Evolutionary conservation across 2,888 invertebrate species (phyloP).

Genomic region (Drosophila setosimentum): DNA sequence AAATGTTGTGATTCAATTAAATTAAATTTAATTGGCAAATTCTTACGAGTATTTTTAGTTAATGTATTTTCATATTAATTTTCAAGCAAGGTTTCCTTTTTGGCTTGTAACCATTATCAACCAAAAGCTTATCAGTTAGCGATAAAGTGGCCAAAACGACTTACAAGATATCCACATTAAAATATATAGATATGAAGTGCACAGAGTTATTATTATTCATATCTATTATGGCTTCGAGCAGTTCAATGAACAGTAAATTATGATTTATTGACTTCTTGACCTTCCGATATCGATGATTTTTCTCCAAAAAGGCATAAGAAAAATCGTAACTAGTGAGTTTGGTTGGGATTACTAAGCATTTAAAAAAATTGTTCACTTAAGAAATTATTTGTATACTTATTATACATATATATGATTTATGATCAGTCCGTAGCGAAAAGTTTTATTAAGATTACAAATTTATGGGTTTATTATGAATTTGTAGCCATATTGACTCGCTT

Average conservation of each 20-base stretch:
- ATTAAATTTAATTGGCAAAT: conserved; percentile 35
- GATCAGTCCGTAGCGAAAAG: no score
- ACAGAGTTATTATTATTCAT: not conserved
- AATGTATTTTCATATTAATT: not conserved
- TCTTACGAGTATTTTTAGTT: not conserved
- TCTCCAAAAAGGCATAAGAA: no score
- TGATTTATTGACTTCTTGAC: not conserved
- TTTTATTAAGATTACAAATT: no score
- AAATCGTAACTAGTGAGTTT: no score
- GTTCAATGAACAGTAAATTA: conserved; percentile 9
- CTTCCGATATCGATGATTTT: no score
- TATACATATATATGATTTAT: no score
- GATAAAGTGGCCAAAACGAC: conserved; percentile 19
- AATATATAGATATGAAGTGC: not conserved
- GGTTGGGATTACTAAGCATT: no score
- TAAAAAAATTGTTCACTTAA: no score
- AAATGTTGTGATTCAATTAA: conserved; percentile 48
- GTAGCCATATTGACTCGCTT: no score
- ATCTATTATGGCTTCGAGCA: not conserved
- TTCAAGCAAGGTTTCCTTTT: not conserved
- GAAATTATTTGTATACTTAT: no score
- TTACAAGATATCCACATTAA: not conserved
- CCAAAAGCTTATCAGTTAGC: conserved; percentile 31
- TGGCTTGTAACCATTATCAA: not conserved
- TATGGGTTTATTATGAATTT: no score